Percentiles rank a stretch among this genome's conserved stretches.
Conservation (phyloP, 2,797 vertebrate species). For the Falco peregrinus region DNA sequence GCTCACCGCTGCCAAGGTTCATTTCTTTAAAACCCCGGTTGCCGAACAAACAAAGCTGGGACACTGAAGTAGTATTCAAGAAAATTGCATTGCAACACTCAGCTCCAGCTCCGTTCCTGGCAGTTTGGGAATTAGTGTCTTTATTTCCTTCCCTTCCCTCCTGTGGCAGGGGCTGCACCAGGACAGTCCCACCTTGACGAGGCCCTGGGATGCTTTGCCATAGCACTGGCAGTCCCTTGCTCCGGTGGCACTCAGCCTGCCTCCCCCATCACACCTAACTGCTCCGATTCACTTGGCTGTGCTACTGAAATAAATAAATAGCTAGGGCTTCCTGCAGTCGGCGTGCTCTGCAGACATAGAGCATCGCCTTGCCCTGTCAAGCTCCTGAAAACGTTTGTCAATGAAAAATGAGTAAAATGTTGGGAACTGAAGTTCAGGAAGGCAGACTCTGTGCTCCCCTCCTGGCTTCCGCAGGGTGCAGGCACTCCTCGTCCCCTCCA, state of each 20-base stretch:
- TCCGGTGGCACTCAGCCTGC: background rate
- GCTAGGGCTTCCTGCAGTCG: background rate
- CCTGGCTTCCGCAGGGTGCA: background rate
- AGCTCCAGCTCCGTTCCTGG: background rate
- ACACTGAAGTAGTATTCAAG: background rate
- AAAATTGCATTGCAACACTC: background rate
- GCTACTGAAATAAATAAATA: background rate
- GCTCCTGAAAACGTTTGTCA: background rate
- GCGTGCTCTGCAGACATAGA: background rate
- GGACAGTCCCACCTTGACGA: background rate
- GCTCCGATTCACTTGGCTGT: background rate
- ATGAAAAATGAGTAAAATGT: background rate
- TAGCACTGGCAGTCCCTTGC: background rate
- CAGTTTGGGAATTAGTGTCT: background rate
- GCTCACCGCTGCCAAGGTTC: background rate
- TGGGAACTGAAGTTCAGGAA: background rate
- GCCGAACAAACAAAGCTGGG: background rate
- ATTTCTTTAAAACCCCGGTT: background rate
- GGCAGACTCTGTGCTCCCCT: background rate
- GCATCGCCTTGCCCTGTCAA: background rate
- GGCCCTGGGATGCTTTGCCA: background rate
- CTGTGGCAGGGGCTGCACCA: background rate
- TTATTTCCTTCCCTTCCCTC: background rate
- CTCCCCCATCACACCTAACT: background rate
- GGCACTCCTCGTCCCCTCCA: rapidly evolving